Percentiles rank a stretch among this genome's conserved stretches.
Evolutionary conservation across 2,888 invertebrate species (phyloP).

Genomic region (Hemithea aestivaria): DNA sequence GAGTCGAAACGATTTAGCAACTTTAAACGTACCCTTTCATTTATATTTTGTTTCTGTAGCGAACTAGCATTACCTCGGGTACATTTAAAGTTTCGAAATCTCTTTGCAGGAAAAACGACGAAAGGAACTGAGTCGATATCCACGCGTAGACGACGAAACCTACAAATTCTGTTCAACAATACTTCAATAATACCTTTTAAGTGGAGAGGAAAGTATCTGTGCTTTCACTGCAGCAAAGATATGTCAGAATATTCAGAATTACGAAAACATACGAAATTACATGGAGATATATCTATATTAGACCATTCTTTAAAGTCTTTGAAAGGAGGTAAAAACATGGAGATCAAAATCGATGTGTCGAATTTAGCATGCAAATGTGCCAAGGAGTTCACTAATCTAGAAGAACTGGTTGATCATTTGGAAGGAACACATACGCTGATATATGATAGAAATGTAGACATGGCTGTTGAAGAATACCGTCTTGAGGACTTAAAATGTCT

Average conservation of each 20-base stretch:
- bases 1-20: no score
- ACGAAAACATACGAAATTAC: constrained; percentile 57
- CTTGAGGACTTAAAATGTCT: constrained; percentile 56
- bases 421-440: constrained; percentile 51
- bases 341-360: constrained; percentile 68
- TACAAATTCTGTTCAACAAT: constrained; percentile 67
- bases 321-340: constrained; percentile 69
- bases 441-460: constrained; percentile 59
- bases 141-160: constrained; percentile 63
- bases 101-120: constrained; percentile 66
- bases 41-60: constrained; percentile 28
- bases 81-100: constrained; percentile 68
- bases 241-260: constrained; percentile 53
- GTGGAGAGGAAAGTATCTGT: constrained; percentile 71
- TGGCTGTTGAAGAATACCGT: constrained; percentile 65
- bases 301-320: constrained; percentile 66
- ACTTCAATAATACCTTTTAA: constrained; percentile 69
- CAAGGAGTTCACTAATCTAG: constrained; percentile 40
- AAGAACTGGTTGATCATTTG: constrained; percentile 54
- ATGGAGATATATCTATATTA: constrained; percentile 57
- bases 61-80: constrained; percentile 40
- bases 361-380: constrained; percentile 58
- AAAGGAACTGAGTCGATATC: constrained; percentile 63
- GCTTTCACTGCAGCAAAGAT: constrained; percentile 69
- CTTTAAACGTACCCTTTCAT: constrained; percentile 59